Evolutionary conservation across 2,113 vertebrate genomes (phyloP).

Genomic region (Colistium nudipinnis): DNA sequence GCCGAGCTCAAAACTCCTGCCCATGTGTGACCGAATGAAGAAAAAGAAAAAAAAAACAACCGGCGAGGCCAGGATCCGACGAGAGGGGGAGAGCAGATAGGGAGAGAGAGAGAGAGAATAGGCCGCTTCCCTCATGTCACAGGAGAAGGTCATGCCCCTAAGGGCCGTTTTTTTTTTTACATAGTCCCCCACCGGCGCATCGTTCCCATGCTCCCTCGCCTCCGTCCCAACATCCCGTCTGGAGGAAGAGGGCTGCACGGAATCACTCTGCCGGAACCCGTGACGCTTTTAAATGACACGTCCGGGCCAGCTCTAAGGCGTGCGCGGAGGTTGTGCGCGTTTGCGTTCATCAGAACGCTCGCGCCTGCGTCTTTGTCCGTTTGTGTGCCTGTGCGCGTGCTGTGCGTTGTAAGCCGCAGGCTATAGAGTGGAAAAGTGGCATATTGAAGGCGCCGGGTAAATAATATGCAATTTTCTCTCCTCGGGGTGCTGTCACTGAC

Average conservation of each 20-base stretch:
- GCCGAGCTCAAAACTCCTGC: slow-evolving; percentile 46
- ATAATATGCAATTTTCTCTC: slow-evolving; percentile 77
- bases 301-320: slow-evolving; percentile 52
- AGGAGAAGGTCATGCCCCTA: slow-evolving; percentile 37
- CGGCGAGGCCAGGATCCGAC: not conserved
- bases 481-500: slow-evolving; percentile 65
- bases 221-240: slow-evolving; percentile 20
- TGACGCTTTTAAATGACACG: slow-evolving; percentile 75
- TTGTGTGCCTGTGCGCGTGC: slow-evolving; percentile 50
- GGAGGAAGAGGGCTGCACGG: slow-evolving; percentile 36
- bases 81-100: not conserved
- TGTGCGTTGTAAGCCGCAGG: slow-evolving; percentile 63
- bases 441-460: slow-evolving; percentile 74
- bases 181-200: slow-evolving; percentile 51
- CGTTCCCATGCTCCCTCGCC: slow-evolving; percentile 31
- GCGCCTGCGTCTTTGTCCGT: slow-evolving; percentile 12
- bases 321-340: slow-evolving; percentile 32
- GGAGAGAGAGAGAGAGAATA: slow-evolving; percentile 3
- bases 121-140: slow-evolving; percentile 39
- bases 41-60: slow-evolving; percentile 11
- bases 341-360: slow-evolving; percentile 37
- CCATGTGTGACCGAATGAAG: slow-evolving; percentile 45
- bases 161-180: slow-evolving; percentile 53
- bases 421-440: slow-evolving; percentile 73
- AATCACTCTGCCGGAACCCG: slow-evolving; percentile 65